phyloP scores from a whole-genome alignment of 2,113 vertebrate species.

The Pimephales promelas region DNA sequence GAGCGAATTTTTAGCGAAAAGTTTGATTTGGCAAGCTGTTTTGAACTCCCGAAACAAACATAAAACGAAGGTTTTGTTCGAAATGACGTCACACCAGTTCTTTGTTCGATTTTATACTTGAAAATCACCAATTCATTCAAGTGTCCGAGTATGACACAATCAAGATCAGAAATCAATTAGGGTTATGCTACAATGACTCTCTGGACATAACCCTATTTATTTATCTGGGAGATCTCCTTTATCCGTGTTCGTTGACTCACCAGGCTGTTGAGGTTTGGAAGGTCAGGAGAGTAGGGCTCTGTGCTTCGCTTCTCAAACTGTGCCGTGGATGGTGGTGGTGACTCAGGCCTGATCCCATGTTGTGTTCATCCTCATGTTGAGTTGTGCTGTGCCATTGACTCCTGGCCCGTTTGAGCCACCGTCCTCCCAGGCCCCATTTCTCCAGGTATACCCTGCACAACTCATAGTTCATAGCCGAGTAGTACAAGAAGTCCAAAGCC shows the following conservation, averaged over 20 bases:
- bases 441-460: conserved; percentile 92
- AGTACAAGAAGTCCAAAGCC: conserved; percentile 93
- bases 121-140: background rate
- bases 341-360: conserved; percentile 5
- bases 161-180: background rate
- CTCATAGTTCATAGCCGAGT: conserved; percentile 98
- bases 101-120: background rate
- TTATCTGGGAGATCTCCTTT: background rate
- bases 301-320: conserved; percentile 52
- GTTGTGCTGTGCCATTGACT: conserved; percentile 56
- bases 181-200: background rate
- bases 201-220: background rate
- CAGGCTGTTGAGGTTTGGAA: conserved; percentile 62
- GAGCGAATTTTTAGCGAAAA: too few relatives aligned
- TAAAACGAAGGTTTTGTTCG: too few relatives aligned
- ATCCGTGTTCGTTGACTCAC: conserved; percentile 48
- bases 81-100: too few relatives aligned
- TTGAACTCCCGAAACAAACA: too few relatives aligned
- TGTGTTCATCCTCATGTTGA: conserved; percentile 49
- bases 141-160: background rate
- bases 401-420: conserved; percentile 90
- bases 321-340: conserved; percentile 39
- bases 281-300: conserved; percentile 55
- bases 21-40: too few relatives aligned
- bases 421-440: conserved; percentile 92